Percentiles rank a stretch among this genome's conserved stretches.
Conservation (phyloP, 2,113 vertebrate genomes). For the Oryzias melastigma region DNA sequence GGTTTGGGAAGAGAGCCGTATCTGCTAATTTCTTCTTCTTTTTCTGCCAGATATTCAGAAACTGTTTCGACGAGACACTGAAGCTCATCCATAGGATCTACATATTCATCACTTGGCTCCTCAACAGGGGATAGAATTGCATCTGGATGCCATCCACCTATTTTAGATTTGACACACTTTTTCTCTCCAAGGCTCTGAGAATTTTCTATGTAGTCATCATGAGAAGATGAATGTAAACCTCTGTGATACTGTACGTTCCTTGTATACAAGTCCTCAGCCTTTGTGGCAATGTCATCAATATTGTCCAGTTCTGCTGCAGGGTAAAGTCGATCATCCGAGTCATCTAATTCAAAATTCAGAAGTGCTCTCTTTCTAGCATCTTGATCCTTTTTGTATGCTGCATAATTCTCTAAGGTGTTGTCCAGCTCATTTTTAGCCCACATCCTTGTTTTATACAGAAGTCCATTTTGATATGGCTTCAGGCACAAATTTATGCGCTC, state of each 20-base stretch:
- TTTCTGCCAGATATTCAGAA: slow-evolving; percentile 96
- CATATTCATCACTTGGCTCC: slow-evolving; percentile 82
- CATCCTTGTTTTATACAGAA: slow-evolving; percentile 86
- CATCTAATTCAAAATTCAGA: slow-evolving; percentile 80
- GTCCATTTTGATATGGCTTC: slow-evolving; percentile 82
- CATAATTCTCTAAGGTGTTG: slow-evolving; percentile 67
- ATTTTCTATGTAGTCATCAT: slow-evolving; percentile 55
- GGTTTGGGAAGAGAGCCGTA: slow-evolving; percentile 83
- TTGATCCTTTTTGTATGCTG: slow-evolving; percentile 67
- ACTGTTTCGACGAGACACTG: slow-evolving; percentile 95
- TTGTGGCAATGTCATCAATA: slow-evolving; percentile 69
- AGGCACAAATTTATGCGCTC: slow-evolving; percentile 71
- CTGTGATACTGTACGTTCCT: slow-evolving; percentile 44
- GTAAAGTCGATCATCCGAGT: slow-evolving; percentile 75
- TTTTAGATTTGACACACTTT: slow-evolving; percentile 59
- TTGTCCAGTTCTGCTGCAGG: slow-evolving; percentile 77
- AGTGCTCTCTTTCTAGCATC: slow-evolving; percentile 37
- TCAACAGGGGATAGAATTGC: slow-evolving; percentile 80
- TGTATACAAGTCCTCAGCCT: slow-evolving; percentile 44
- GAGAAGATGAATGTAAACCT: slow-evolving; percentile 41
- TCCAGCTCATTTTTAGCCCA: slow-evolving; percentile 72
- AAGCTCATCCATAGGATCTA: slow-evolving; percentile 90
- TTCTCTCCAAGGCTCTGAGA: slow-evolving; percentile 59
- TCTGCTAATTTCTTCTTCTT: slow-evolving; percentile 94
- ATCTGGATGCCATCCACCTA: slow-evolving; percentile 67